A percentile compares a stretch with the other conserved stretches of the same genome.
phyloP scores from a whole-genome alignment of 2,113 vertebrate species.

The Daphoenositta chrysoptera region DNA sequence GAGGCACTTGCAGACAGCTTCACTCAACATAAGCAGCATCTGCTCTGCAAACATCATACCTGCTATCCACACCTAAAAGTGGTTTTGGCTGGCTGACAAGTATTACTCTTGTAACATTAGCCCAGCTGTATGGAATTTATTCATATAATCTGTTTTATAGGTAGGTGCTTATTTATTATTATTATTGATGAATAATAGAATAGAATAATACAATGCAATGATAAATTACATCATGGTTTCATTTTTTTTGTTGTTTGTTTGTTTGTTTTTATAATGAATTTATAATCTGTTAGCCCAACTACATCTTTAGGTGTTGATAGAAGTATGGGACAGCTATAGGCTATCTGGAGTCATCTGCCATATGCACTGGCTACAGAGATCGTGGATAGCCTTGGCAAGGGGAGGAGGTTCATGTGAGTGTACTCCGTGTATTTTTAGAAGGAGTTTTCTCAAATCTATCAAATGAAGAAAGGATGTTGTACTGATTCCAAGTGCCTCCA shows the following conservation, averaged over 20 bases:
- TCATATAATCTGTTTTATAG: neutral
- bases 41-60: neutral
- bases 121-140: neutral
- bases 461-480: neutral
- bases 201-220: neutral
- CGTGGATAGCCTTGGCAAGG: neutral
- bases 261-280: neutral
- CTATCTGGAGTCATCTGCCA: neutral
- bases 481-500: neutral
- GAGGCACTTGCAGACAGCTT: neutral
- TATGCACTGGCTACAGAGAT: neutral
- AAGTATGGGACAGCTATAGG: neutral
- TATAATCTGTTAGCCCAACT: neutral
- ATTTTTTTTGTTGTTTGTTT: neutral
- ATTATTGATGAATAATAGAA: neutral
- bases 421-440: neutral
- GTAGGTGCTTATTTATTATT: neutral
- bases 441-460: neutral
- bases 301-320: neutral
- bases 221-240: neutral
- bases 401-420: rapidly evolving
- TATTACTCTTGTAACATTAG: neutral
- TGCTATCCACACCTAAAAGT: neutral
- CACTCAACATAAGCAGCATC: neutral
- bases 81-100: neutral